These are phyloP conservation scores for Miltochrista miniata DNA, from an alignment of 2,888 invertebrate species.

Conservation along the genomic window DNA sequence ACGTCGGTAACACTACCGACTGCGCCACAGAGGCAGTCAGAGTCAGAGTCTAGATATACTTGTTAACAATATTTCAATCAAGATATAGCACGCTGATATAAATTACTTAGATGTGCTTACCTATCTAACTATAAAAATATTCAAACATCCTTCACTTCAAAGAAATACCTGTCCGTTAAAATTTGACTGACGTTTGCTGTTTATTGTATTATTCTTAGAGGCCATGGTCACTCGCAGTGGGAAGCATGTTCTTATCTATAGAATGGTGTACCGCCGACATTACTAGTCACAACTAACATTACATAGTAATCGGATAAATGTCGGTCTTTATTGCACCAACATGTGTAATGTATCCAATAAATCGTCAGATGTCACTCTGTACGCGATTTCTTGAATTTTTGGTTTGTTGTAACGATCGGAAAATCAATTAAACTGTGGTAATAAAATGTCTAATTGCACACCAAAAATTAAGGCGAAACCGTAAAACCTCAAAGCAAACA, in stretches of 20 bases:
- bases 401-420: slow-evolving; percentile 44
- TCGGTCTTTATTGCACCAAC: slow-evolving; percentile 24
- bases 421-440: slow-evolving; percentile 54
- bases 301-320: slow-evolving; percentile 30
- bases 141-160: neutral
- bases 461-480: slow-evolving; percentile 72
- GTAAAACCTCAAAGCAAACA: slow-evolving; percentile 70
- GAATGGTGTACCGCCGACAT: neutral
- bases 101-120: too few species aligned
- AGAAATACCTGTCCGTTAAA: slow-evolving; percentile 2
- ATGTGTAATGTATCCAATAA: slow-evolving; percentile 31
- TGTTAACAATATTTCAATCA: too few species aligned
- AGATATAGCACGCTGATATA: too few species aligned
- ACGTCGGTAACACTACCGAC: too few species aligned
- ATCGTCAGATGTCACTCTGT: slow-evolving; percentile 28
- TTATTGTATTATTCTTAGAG: slow-evolving; percentile 20
- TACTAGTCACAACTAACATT: slow-evolving; percentile 10
- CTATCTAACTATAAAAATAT: too few species aligned
- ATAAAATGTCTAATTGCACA: slow-evolving; percentile 63
- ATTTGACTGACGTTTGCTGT: slow-evolving; percentile 12
- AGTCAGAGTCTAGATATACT: too few species aligned
- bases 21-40: too few species aligned
- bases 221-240: slow-evolving; percentile 14
- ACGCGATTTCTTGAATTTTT: slow-evolving; percentile 40
- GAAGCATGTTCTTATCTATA: slow-evolving; percentile 30